phyloP scores from a whole-genome alignment of 2,888 invertebrate genomes.

The Leistus spinibarbis region DNA sequence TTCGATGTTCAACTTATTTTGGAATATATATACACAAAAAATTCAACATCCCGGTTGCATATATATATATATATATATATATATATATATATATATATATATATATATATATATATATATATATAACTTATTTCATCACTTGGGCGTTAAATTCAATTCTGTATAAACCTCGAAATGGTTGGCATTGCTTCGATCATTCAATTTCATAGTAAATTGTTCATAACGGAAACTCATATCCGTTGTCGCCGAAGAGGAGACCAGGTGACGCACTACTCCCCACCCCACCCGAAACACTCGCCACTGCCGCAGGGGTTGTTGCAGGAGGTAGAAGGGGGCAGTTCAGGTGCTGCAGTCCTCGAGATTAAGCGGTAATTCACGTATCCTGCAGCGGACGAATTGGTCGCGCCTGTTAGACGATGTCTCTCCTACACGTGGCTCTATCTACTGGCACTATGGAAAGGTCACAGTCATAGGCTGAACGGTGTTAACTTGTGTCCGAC shows the following conservation, averaged over 20 bases:
- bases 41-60: too few relatives aligned
- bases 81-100: too few relatives aligned
- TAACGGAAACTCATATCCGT: conserved; percentile 87
- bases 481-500: conserved; percentile 4
- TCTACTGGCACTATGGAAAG: conserved; percentile 13
- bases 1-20: too few relatives aligned
- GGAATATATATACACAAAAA: too few relatives aligned
- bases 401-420: conserved; percentile 45
- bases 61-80: too few relatives aligned
- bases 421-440: conserved; percentile 28
- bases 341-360: conserved; percentile 40
- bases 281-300: conserved; percentile 31
- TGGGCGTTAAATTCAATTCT: conserved; percentile 32
- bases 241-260: conserved; percentile 41
- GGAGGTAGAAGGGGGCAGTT: background rate
- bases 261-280: conserved; percentile 39
- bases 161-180: conserved; percentile 39
- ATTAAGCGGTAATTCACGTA: conserved; percentile 49
- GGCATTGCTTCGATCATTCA: conserved; percentile 53
- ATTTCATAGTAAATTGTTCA: conserved; percentile 73
- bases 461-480: background rate
- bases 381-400: conserved; percentile 47
- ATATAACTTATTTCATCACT: conserved; percentile 6
- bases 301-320: conserved; percentile 18
- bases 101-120: background rate